Evolutionary conservation across 2,888 invertebrate genomes (phyloP).

Genomic region (Lissonota sp.): DNA sequence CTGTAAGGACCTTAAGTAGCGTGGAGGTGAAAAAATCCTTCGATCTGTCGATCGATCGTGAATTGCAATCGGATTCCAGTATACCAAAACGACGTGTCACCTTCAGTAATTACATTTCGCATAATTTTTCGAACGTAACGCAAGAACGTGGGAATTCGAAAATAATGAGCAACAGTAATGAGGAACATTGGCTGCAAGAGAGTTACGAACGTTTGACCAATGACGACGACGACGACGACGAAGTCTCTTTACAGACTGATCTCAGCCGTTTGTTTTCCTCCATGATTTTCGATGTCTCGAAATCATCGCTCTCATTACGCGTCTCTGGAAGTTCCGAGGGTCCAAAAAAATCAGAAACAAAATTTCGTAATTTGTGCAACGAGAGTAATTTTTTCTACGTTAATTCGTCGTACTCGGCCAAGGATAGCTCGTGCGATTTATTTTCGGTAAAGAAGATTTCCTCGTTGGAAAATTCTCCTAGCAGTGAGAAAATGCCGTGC

Average conservation of each 20-base stretch:
- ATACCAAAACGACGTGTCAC: slow-evolving; percentile 58
- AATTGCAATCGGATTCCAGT: slow-evolving; percentile 18
- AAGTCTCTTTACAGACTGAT: slow-evolving; percentile 35
- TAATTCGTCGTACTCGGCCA: slow-evolving; percentile 37
- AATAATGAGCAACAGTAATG: slow-evolving; percentile 28
- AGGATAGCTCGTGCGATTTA: slow-evolving; percentile 45
- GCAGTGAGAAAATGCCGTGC: not conserved
- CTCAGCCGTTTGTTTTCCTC: slow-evolving; percentile 50
- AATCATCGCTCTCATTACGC: slow-evolving; percentile 46
- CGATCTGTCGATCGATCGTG: not conserved
- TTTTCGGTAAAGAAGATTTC: slow-evolving; percentile 4
- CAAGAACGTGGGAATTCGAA: slow-evolving; percentile 1
- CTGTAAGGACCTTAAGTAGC: slow-evolving; percentile 13
- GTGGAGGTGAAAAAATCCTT: slow-evolving; percentile 31
- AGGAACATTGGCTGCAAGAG: slow-evolving; percentile 15
- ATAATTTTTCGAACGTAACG: slow-evolving; percentile 30
- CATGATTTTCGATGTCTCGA: slow-evolving; percentile 44
- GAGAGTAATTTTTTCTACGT: slow-evolving; percentile 40
- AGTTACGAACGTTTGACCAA: slow-evolving; percentile 41
- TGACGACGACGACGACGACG: slow-evolving; percentile 33
- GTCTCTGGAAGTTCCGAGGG: slow-evolving; percentile 16
- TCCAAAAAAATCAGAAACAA: not conserved
- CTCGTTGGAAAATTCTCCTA: not conserved
- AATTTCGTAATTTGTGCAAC: not conserved
- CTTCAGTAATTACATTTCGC: slow-evolving; percentile 56